Evolutionary conservation across 2,888 invertebrate species (phyloP), one percentile per base, ranked within the genome.

Genomic region (Cremastobaeus sp.): DNA sequence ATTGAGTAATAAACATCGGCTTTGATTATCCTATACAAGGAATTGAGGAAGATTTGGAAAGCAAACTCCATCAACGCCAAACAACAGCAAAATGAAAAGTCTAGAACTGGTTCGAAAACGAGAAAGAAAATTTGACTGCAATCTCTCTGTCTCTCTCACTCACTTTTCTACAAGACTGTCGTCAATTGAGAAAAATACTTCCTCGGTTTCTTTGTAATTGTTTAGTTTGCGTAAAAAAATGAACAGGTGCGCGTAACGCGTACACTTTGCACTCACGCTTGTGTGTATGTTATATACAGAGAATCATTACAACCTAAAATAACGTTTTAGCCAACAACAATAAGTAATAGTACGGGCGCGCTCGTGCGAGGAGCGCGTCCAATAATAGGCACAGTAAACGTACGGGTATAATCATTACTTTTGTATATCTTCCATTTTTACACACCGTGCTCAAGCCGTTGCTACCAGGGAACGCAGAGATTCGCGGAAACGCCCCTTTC

Each of bases 341-440:
- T 76, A 76, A 65, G 71, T 65, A 72, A 65, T 69, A 72, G 48
- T 72, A 62, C 59, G 55, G 39, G 69, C 76, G 54, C 20, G 47
- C 47, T 43, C 66, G 35, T 35, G 39, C 30, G 11, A 11, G 12
- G 34, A 45, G 12, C 12, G 12, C 50, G 74, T 85, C 81, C 86
- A 86, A 84, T 81, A 84, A 82, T 84, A 86, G 86, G 86, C 86
- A 87, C 86, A 83, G 81, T 86, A 84, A 87, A 85, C 80, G 81
- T 84, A 85, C 78, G 81, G 71, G 78, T 79, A 82, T 79, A 77
- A 74, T 80, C 14, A 32, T 69, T 66, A 55, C 18, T 55, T 54
- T 52, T 43, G n/a, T 35, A 5, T 30, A 11, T 48, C 18, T 12
- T 48, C 17, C 81, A 15, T 52, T 64, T 45, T 64, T 64, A 45